A percentile compares a stretch with the other conserved stretches of the same genome.
These are phyloP conservation scores for Dolichomitus sp. DNA, from an alignment of 2,888 invertebrate genomes.

Conservation along the genomic window DNA sequence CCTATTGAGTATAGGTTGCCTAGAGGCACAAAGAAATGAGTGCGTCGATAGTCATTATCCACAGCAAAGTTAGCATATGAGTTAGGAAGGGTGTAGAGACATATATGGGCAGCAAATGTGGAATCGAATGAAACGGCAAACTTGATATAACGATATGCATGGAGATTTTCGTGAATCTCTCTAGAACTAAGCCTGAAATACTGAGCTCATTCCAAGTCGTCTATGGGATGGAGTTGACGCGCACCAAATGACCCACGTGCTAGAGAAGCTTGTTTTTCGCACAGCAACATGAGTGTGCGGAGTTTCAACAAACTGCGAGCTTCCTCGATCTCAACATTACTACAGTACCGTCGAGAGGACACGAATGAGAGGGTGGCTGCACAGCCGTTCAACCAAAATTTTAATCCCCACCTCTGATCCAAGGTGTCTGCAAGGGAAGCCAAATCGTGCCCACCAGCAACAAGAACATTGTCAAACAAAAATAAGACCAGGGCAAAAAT, in stretches of 20 bases:
- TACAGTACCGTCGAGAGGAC: slow-evolving; percentile 54
- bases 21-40: slow-evolving; percentile 22
- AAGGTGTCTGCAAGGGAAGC: slow-evolving; percentile 9
- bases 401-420: slow-evolving; percentile 72
- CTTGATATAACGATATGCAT: slow-evolving; percentile 31
- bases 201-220: slow-evolving; percentile 15
- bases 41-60: slow-evolving; percentile 43
- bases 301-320: slow-evolving; percentile 58
- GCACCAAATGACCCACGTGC: slow-evolving; percentile 54
- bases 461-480: slow-evolving; percentile 61
- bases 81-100: slow-evolving; percentile 8
- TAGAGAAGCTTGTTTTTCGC: too few species aligned
- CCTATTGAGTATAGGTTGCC: slow-evolving; percentile 26
- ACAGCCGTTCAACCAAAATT: slow-evolving; percentile 72
- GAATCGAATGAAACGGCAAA: slow-evolving; percentile 5
- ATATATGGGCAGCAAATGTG: slow-evolving; percentile 32
- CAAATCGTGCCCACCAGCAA: slow-evolving; percentile 27
- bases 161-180: slow-evolving; percentile 18
- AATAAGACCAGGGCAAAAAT: slow-evolving; percentile 59
- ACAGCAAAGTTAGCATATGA: slow-evolving; percentile 13
- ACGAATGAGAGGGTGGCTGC: slow-evolving; percentile 24
- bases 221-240: slow-evolving; percentile 34
- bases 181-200: slow-evolving; percentile 18
- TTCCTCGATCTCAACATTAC: slow-evolving; percentile 21
- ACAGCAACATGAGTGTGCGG: too few species aligned